Conservation (phyloP, 2,797 vertebrate species). For the Dermochelys coriacea region DNA sequence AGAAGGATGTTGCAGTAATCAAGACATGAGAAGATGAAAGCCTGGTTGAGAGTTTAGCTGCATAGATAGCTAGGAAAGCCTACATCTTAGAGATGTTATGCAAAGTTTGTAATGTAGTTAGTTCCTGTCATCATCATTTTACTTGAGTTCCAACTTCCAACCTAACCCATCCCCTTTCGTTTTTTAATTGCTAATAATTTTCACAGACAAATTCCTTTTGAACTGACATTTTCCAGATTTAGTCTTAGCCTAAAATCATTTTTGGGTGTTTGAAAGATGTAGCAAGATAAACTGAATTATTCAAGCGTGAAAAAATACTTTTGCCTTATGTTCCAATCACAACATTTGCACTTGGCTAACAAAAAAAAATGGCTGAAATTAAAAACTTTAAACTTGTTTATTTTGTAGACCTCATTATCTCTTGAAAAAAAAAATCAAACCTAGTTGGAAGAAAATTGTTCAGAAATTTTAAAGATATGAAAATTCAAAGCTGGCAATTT, state of each 20-base stretch:
- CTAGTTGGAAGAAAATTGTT: background rate
- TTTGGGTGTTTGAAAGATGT: conserved; percentile 24
- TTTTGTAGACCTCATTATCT: background rate
- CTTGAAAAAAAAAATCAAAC: background rate
- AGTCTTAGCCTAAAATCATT: conserved; percentile 21
- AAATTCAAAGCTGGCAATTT: conserved; percentile 8
- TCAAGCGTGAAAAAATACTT: conserved; percentile 37
- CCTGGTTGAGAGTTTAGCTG: background rate
- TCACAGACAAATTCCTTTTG: conserved; percentile 9
- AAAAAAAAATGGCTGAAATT: conserved; percentile 27
- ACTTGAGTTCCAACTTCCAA: conserved; percentile 1
- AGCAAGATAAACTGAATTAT: conserved; percentile 42
- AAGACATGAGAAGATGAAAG: background rate
- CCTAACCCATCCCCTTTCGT: background rate
- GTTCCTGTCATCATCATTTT: conserved; percentile 28
- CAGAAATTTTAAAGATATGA: background rate
- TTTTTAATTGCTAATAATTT: background rate
- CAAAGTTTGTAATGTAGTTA: background rate
- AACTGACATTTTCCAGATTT: conserved; percentile 44
- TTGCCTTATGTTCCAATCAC: conserved; percentile 8
- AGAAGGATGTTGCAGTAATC: background rate
- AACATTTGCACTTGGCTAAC: conserved; percentile 4
- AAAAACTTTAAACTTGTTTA: background rate
- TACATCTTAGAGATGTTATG: background rate
- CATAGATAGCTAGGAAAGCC: background rate